phyloP scores from a whole-genome alignment of 2,113 vertebrate genomes.

The Crotalus viridis region DNA sequence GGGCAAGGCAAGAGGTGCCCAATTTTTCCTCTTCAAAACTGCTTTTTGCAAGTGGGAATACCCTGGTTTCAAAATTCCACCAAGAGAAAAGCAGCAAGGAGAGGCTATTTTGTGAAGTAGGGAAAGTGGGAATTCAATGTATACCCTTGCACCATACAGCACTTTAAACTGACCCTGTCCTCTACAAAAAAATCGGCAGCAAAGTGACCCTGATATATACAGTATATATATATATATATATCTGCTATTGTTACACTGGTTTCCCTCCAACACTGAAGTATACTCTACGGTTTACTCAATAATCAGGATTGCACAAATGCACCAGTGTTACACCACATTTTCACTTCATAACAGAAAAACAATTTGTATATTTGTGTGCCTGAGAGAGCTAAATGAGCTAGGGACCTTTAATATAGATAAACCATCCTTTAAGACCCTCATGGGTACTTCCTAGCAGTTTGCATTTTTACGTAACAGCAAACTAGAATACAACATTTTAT shows the following conservation, averaged over 20 bases:
- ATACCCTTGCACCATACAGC: background rate
- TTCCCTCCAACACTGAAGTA: background rate
- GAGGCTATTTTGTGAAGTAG: background rate
- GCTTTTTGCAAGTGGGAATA: background rate
- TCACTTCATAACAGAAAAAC: background rate
- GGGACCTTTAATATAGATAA: background rate
- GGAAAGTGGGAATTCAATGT: background rate
- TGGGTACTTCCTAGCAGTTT: background rate
- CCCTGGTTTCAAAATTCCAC: background rate
- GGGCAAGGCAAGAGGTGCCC: background rate
- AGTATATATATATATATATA: background rate
- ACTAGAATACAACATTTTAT: background rate
- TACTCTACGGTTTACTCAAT: background rate
- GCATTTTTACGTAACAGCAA: background rate
- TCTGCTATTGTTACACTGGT: background rate
- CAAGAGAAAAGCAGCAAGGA: background rate
- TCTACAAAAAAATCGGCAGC: background rate
- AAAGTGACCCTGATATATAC: background rate
- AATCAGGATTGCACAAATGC: background rate
- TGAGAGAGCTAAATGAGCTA: background rate
- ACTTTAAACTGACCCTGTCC: background rate
- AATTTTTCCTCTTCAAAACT: background rate
- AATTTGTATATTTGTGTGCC: background rate
- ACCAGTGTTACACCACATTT: background rate
- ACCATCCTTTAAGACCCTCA: background rate